A percentile compares a stretch with the other conserved stretches of the same genome.
These are phyloP conservation scores for Phalacrocorax aristotelis DNA, from an alignment of 2,113 vertebrate species.

Conservation along the genomic window DNA sequence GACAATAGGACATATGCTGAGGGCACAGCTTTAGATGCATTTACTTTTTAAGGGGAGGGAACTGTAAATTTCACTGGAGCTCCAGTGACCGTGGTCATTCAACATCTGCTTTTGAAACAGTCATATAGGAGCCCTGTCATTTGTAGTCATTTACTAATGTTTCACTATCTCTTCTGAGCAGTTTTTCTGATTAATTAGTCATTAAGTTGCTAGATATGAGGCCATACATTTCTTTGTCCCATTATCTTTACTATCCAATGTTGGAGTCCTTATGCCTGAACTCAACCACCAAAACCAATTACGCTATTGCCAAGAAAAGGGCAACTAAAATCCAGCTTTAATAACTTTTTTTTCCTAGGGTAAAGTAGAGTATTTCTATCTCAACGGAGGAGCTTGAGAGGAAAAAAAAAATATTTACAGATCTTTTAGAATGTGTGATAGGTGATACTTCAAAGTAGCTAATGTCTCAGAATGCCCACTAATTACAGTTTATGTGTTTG, in stretches of 20 bases:
- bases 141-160: neutral
- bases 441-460: neutral
- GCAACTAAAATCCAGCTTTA: neutral
- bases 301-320: neutral
- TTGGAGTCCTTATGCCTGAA: neutral
- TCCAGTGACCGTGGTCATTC: neutral
- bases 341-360: neutral
- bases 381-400: neutral
- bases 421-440: neutral
- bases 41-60: neutral
- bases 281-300: neutral
- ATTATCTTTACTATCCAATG: neutral
- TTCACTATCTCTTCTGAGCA: neutral
- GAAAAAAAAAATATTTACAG: neutral
- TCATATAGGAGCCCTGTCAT: neutral
- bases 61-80: neutral
- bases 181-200: neutral
- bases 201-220: neutral
- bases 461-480: neutral
- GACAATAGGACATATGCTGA: neutral
- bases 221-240: neutral
- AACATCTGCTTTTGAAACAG: neutral
- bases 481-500: neutral
- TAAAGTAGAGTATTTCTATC: neutral
- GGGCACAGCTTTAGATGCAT: neutral